Percentiles rank a stretch among this genome's conserved stretches.
Evolutionary conservation across 2,888 invertebrate genomes (phyloP).

Genomic region (Caenorhabditis plicata): DNA sequence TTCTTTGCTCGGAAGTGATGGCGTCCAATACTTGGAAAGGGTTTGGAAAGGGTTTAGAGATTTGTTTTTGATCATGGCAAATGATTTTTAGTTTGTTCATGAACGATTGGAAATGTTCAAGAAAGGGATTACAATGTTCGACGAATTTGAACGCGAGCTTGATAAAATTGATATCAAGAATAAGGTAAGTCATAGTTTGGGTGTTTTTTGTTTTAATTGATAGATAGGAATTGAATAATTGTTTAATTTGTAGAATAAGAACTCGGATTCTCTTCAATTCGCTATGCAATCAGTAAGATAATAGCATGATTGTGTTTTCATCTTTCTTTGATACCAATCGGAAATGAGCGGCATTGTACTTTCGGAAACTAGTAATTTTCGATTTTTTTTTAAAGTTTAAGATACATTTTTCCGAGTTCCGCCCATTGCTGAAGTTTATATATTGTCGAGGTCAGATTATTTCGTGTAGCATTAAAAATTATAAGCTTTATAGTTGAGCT

Average conservation of each 20-base stretch:
- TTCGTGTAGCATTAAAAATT: too few relatives aligned
- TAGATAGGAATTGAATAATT: too few relatives aligned
- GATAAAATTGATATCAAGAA: slow-evolving; percentile 35
- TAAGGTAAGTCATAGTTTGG: slow-evolving; percentile 14
- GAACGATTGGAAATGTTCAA: slow-evolving; percentile 88
- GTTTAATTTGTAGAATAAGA: slow-evolving; percentile 1
- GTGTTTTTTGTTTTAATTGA: too few relatives aligned
- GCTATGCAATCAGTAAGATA: slow-evolving; percentile 27
- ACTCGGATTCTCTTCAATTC: slow-evolving; percentile 1
- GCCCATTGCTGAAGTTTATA: too few relatives aligned
- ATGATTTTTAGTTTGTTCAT: slow-evolving; percentile 80
- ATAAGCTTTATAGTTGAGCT: too few relatives aligned
- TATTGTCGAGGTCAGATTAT: too few relatives aligned
- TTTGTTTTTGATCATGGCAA: neutral
- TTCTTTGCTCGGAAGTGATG: slow-evolving; percentile 49
- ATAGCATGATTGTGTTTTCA: neutral
- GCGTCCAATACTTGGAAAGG: slow-evolving; percentile 61
- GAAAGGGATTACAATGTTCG: slow-evolving; percentile 86
- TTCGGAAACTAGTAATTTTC: too few relatives aligned
- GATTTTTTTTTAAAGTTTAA: too few relatives aligned
- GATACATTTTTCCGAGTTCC: too few relatives aligned
- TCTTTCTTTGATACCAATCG: neutral
- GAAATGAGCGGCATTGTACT: neutral
- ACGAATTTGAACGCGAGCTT: slow-evolving; percentile 90
- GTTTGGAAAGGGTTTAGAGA: slow-evolving; percentile 9